phyloP scores from a whole-genome alignment of 2,113 vertebrate genomes.

The Mastomys coucha region DNA sequence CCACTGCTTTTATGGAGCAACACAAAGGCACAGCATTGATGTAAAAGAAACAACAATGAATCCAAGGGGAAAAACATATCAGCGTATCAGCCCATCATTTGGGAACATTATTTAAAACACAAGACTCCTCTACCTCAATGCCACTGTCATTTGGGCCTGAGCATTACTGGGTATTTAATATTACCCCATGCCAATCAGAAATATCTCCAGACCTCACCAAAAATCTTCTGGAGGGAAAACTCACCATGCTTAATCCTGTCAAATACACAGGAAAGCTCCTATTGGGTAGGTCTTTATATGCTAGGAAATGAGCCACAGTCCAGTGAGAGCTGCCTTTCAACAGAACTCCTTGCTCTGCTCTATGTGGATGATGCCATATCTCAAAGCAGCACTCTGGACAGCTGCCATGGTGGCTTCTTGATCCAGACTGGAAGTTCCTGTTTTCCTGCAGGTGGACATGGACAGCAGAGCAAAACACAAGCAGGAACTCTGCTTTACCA shows the following conservation, averaged over 20 bases:
- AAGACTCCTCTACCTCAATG: not conserved
- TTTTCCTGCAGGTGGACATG: slow-evolving; percentile 88
- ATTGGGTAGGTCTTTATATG: slow-evolving; percentile 78
- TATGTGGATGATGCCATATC: slow-evolving; percentile 22
- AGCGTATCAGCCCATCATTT: not conserved
- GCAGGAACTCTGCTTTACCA: slow-evolving; percentile 88
- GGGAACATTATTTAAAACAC: not conserved
- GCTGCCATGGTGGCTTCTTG: slow-evolving; percentile 81
- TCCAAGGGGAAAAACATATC: not conserved
- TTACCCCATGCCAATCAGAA: not conserved
- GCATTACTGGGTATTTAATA: not conserved
- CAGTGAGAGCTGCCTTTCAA: slow-evolving; percentile 69
- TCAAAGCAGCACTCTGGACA: slow-evolving; percentile 84
- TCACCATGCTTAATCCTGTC: not conserved
- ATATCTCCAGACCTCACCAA: not conserved
- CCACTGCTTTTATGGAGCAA: not conserved
- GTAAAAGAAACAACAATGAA: not conserved
- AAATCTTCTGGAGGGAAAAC: not conserved
- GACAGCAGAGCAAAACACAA: slow-evolving; percentile 79
- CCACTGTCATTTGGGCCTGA: not conserved
- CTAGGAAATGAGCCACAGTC: not conserved
- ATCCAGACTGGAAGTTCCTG: slow-evolving; percentile 87
- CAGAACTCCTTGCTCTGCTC: slow-evolving; percentile 53
- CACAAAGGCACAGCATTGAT: not conserved
- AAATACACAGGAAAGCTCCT: not conserved